Evolutionary conservation across 2,888 invertebrate species (phyloP).

Genomic region (Dolichomitus sp.): DNA sequence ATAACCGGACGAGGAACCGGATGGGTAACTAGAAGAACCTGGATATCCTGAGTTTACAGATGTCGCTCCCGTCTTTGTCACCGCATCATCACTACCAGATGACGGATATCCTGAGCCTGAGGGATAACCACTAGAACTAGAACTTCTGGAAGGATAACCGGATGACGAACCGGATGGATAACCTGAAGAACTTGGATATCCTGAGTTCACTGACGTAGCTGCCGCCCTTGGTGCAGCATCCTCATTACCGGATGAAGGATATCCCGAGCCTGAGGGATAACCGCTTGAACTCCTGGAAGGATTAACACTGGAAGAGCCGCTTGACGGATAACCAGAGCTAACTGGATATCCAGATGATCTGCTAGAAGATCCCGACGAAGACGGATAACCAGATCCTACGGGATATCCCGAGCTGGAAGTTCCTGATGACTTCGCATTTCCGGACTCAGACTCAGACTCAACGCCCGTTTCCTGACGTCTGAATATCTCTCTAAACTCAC

Average conservation of each 20-base stretch:
- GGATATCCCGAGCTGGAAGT: conserved; percentile 55
- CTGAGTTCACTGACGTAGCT: conserved; percentile 26
- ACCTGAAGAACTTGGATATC: conserved; percentile 52
- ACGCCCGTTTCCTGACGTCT: conserved; percentile 71
- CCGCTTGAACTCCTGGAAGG: conserved; percentile 44
- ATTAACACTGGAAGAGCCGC: conserved; percentile 31
- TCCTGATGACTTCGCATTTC: conserved; percentile 25
- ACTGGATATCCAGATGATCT: conserved; percentile 57
- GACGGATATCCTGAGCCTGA: conserved; percentile 63
- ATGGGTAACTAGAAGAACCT: conserved; percentile 47
- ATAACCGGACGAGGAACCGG: conserved; percentile 36
- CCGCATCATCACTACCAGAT: conserved; percentile 5
- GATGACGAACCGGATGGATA: conserved; percentile 39
- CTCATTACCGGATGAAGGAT: conserved; percentile 44
- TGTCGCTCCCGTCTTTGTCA: conserved; percentile 23
- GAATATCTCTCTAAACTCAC: conserved; percentile 69
- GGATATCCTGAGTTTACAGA: conserved; percentile 47
- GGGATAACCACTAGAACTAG: conserved; percentile 22
- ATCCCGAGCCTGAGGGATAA: conserved; percentile 64
- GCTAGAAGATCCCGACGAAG: conserved; percentile 29
- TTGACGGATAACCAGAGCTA: conserved; percentile 59
- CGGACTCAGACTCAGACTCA: conserved; percentile 44
- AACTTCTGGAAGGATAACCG: conserved; percentile 42
- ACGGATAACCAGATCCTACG: conserved; percentile 57
- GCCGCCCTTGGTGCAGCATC: conserved; percentile 22